Conservation (phyloP, 2,797 vertebrate species). For the Bradypodion pumilum region DNA sequence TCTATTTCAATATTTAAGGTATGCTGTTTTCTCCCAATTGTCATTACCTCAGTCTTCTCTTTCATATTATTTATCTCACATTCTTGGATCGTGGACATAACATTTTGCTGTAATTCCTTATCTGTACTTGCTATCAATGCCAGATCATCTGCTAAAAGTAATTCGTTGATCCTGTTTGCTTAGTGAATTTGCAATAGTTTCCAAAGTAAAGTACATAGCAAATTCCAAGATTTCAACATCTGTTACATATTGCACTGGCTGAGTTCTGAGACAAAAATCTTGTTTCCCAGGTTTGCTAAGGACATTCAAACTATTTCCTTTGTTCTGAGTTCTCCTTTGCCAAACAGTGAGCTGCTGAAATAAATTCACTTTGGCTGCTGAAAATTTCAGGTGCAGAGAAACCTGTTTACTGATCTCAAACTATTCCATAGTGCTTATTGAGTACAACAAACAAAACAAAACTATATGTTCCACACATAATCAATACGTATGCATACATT, state of each 20-base stretch:
- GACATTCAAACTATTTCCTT: neutral
- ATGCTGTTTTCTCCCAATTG: too few relatives aligned
- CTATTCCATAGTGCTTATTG: neutral
- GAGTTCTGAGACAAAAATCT: neutral
- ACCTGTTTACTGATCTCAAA: neutral
- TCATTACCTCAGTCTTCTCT: too few relatives aligned
- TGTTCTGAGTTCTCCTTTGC: neutral
- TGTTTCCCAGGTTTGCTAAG: neutral
- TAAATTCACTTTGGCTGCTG: neutral
- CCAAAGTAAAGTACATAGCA: neutral
- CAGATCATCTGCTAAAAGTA: too few relatives aligned
- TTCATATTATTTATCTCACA: too few relatives aligned
- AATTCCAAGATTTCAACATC: neutral
- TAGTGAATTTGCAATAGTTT: neutral
- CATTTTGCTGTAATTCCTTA: too few relatives aligned
- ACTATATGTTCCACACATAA: neutral
- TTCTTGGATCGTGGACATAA: too few relatives aligned
- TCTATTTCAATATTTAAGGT: too few relatives aligned
- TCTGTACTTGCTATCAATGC: too few relatives aligned
- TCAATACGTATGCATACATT: neutral
- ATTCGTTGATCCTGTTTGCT: too few relatives aligned
- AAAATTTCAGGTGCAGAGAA: conserved; percentile 7
- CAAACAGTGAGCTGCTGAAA: neutral
- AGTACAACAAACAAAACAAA: neutral
- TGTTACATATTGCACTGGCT: conserved; percentile 9